Base-by-base conservation (phyloP, 2,113 vertebrate genomes). In the Perccottus glenii region DNA sequence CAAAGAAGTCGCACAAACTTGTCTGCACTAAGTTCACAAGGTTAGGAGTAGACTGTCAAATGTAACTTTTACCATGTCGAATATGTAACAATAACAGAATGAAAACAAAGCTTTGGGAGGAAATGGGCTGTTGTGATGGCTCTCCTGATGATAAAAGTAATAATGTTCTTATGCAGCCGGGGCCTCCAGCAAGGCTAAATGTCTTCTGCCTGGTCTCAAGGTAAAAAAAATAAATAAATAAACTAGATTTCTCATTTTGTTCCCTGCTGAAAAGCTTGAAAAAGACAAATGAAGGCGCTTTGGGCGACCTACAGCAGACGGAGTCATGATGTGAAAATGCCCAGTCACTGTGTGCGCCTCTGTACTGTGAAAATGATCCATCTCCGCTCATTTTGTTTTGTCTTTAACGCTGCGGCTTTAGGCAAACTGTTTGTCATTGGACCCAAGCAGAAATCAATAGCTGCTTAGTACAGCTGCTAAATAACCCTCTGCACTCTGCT, bases 201-300 rank as follows among this genome's bases (percentile, higher is more conserved):
- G 70, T 83, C 19, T 66, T 56, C 49, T 12, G 69, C 52, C 55
- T 50, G 67, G 64, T 82, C 77, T 83, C 50, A 0, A 78, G 73
- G 81, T 80, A 47, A 62, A 73, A 27, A 27, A 27, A 27, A n/a
- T n/a, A 27, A 27, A 1, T 2, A 27, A 27, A 27, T 2, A 27
- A 66, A 63, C 51, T 47, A 57, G 52, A 83, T 81, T 81, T 73
- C 77, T 85, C 77, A 78, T 88, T 82, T 77, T 66, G 72, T 78
- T 77, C 75, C 65, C 67, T 44, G 51, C 64, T 70, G 80, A 76
- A 80, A 75, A 70, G 19, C 62, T 73, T 70, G 68, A 68, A 71
- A 68, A 59, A 73, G 72, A 81, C 75, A 62, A 75, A 83, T 61
- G 68, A 42, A 71, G 19, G 6, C 4, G 73, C 75, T 77, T 5